phyloP scores from a whole-genome alignment of 2,888 invertebrate species.

The Tineola bisselliella region DNA sequence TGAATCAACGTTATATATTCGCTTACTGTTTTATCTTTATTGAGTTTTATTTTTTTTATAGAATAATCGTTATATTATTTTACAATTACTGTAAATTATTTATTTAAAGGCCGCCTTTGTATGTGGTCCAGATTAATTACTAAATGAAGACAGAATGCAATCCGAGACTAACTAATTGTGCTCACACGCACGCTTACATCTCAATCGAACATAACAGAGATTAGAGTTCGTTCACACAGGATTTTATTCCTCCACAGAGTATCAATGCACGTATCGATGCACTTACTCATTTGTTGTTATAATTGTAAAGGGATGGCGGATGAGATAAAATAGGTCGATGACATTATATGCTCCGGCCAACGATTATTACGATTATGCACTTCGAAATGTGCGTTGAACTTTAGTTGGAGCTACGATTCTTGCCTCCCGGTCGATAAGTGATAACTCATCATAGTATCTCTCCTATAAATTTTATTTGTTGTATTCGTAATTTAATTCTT shows the following conservation, averaged over 20 bases:
- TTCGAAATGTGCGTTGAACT: slow-evolving; percentile 60
- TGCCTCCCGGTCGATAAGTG: not conserved
- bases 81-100: not conserved
- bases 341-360: slow-evolving; percentile 60
- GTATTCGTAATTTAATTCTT: not conserved
- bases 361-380: slow-evolving; percentile 67
- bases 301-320: slow-evolving; percentile 68
- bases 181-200: not conserved
- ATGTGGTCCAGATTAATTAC: not conserved
- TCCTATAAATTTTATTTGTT: not conserved
- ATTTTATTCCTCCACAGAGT: slow-evolving; percentile 63
- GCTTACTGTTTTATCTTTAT: not conserved
- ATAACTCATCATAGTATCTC: not conserved
- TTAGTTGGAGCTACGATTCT: slow-evolving; percentile 33
- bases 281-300: slow-evolving; percentile 68
- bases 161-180: not conserved
- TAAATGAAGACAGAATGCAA: not conserved
- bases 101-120: not conserved
- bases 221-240: slow-evolving; percentile 69
- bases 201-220: slow-evolving; percentile 47
- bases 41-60: not conserved
- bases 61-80: not conserved
- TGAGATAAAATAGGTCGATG: slow-evolving; percentile 66
- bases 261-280: slow-evolving; percentile 53
- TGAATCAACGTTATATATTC: not conserved